A percentile compares a stretch with the other conserved stretches of the same genome.
phyloP scores from a whole-genome alignment of 2,797 vertebrate species.

The Cossypha heuglini region DNA sequence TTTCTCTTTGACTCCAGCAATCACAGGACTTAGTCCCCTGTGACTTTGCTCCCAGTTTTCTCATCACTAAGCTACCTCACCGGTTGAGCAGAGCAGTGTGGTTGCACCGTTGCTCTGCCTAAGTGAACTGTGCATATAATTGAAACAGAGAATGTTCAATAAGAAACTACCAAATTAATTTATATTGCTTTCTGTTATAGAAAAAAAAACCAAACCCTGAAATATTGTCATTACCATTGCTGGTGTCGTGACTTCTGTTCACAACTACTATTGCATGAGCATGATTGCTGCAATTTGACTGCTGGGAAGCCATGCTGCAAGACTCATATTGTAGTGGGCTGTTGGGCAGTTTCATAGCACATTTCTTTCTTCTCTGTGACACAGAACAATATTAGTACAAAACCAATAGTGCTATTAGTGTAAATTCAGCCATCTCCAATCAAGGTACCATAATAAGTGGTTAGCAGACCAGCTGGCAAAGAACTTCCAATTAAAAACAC shows the following conservation, averaged over 20 bases:
- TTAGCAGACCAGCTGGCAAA: not conserved
- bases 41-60: not conserved
- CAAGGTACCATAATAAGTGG: not conserved
- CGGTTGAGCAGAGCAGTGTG: not conserved
- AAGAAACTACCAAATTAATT: not conserved
- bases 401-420: not conserved
- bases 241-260: not conserved
- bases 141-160: not conserved
- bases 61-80: not conserved
- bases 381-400: not conserved
- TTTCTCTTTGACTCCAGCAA: not conserved
- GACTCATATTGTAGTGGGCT: not conserved
- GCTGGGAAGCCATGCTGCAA: not conserved
- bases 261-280: not conserved
- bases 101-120: not conserved
- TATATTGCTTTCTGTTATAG: not conserved
- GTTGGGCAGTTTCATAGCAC: no score
- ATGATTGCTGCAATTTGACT: not conserved
- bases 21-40: not conserved
- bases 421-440: not conserved
- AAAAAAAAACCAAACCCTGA: not conserved
- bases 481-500: not conserved
- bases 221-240: not conserved
- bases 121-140: not conserved
- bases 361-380: not conserved